Evolutionary conservation across 2,113 vertebrate genomes (phyloP), one percentile per base, ranked within the genome.

Genomic region (Nymphicus hollandicus): DNA sequence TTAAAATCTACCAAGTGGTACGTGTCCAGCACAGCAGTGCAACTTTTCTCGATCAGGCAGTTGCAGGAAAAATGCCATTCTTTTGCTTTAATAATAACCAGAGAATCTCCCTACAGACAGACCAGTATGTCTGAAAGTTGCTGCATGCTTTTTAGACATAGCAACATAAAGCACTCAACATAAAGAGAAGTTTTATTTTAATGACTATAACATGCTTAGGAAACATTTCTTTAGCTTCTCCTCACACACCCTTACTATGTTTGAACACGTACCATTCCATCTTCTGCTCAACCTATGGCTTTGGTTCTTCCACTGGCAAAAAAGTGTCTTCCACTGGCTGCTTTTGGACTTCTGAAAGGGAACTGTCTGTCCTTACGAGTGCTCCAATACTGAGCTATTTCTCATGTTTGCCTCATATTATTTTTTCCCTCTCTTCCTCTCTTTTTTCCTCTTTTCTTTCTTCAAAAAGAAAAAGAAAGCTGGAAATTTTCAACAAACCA

Each of bases 201-300:
- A 97, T 96, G 96, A 91, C 66, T 96, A 94, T 96, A 96, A 95
- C 95, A 96, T 89, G 68, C 90, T 96, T 86, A 92, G 91, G 88
- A 93, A 95, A 91, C 1, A 9, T 95, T 92, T 95, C 68, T 88
- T 64, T 88, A 69, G 83, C 81, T 97, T 93, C 88, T 93, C 60
- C 88, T 96, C 58, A 81, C 84, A 94, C 91, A 95, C 73, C 66
- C 95, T 94, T 94, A 88, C 95, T 93, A 49, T 93, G 78, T 91
- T 97, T 97, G 91, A 96, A 86, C 76, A 91, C 28, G 18, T 43
- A 80, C 86, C 35, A 70, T 91, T 96, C 92, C 77, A 93, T 19
- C 55, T 96, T 95, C 70, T 95, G 61, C 60, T 92, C 69, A 96
- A 46, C 70, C 93, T 89, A 88, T 86, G 89, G 87, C 81, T 96